Base-by-base conservation (phyloP, 30 jellyfish, hydroid and myxozoan genomes). In the Sanderia malayensis region DNA sequence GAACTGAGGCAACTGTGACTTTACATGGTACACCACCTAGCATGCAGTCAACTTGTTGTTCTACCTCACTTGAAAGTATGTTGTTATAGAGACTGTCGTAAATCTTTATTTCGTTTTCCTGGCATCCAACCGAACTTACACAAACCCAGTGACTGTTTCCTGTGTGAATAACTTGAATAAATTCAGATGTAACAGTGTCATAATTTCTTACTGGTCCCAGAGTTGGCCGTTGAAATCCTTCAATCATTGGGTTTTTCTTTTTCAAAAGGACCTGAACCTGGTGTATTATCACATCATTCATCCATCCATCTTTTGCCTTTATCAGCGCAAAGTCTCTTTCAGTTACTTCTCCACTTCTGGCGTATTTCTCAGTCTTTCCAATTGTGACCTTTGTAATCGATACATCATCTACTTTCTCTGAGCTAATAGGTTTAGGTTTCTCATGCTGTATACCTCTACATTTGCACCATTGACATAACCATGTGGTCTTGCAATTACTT, bases 211-310 rank as follows among this genome's bases (percentile, higher is more conserved):
- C 75, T 29, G 86, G 86, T 58, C 86, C 86, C 45, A 73, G 76
- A 4, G 86, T 73, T 4, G 86, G 86, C 58, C 76, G 17, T 61
- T 73, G 86, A 73, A 58, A 73, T 58, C 76, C 86, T 58, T 73
- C 76, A 73, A 73, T 73, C 64, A 57, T 34, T 58, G 75, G 86
- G 37, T 73, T 73, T 61, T 31, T 61, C 68, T 58, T 44, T 34
- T 73, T 58, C 68, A 73, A 58, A 58, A 73, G 75, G 0, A 34
- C 46, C 55, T 33, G 66, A 2, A 75, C 31, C 13, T 58, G 67
- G 29, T 73, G 72, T 25, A 60, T 25, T 25, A 60, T 60, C 45
- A 47, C 72, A 71, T 52, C 71, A 31, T 71, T 57, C 61, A 2
- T 52, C 83, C 83, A 71, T 24, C 73, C 83, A 30, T 71, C 61